These are phyloP conservation scores for Cercopithecus mona DNA, from an alignment of 2,113 vertebrate species.

Conservation along the genomic window DNA sequence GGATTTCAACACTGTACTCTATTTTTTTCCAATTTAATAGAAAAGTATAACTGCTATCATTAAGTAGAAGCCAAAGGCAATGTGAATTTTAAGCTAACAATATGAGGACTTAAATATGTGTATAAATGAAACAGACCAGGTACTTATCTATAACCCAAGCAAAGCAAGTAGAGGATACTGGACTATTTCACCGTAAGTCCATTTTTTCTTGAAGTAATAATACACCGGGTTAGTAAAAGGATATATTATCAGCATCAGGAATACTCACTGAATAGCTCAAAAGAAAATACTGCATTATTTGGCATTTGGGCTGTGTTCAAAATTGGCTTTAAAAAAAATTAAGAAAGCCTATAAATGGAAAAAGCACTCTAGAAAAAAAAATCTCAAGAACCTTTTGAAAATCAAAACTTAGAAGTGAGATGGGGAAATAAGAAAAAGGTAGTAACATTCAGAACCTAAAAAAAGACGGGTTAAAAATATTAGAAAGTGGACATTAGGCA, in stretches of 20 bases:
- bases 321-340: constrained; percentile 15
- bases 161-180: constrained; percentile 19
- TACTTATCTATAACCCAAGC: not conserved
- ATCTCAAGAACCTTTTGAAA: not conserved
- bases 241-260: not conserved
- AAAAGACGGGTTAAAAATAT: not conserved
- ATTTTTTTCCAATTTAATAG: constrained; percentile 44
- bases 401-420: not conserved
- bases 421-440: not conserved
- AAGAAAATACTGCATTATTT: constrained; percentile 10
- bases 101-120: constrained; percentile 5
- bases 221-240: constrained; percentile 10
- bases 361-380: not conserved
- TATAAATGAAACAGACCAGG: constrained; percentile 34
- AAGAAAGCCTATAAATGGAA: not conserved
- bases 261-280: not conserved
- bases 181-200: not conserved
- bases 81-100: constrained; percentile 31
- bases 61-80: not conserved
- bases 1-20: not conserved
- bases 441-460: not conserved
- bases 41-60: not conserved
- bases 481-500: not conserved
- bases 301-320: not conserved
- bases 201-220: constrained; percentile 41